These are phyloP conservation scores for Taxidea taxus DNA, from an alignment of 2,113 vertebrate species.

Conservation along the genomic window DNA sequence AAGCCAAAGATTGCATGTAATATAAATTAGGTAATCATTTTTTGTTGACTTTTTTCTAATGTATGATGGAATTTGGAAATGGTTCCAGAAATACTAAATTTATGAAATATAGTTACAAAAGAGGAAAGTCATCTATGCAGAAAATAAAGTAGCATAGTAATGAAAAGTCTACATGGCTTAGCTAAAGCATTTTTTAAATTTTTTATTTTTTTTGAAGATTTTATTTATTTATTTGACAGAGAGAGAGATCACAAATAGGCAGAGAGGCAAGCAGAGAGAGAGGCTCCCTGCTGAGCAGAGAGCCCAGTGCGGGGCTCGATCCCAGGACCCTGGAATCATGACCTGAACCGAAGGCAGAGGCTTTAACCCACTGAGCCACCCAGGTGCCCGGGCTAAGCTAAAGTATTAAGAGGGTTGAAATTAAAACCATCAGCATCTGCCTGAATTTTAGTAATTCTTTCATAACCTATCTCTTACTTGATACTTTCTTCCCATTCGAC, in stretches of 20 bases:
- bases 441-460: slow-evolving; percentile 14
- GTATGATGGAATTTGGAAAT: not conserved
- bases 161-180: not conserved
- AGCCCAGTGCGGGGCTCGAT: too few species aligned
- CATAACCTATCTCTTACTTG: not conserved
- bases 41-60: not conserved
- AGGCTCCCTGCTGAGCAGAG: too few species aligned
- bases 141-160: not conserved
- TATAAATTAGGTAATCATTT: slow-evolving; percentile 4
- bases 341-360: too few species aligned
- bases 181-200: not conserved
- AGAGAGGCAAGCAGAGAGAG: too few species aligned
- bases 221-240: too few species aligned
- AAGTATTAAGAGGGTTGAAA: not conserved
- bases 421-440: not conserved
- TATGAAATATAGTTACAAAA: not conserved
- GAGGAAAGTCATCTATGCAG: not conserved
- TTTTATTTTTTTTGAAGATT: too few species aligned
- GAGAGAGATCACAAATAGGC: too few species aligned
- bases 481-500: not conserved
- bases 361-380: too few species aligned
- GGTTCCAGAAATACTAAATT: not conserved
- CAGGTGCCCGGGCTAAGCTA: not conserved
- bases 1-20: not conserved
- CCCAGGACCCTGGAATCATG: too few species aligned